Evolutionary conservation across 2,797 vertebrate species (phyloP), one percentile per base, ranked within the genome.

Genomic region (Gobio occitaniae): DNA sequence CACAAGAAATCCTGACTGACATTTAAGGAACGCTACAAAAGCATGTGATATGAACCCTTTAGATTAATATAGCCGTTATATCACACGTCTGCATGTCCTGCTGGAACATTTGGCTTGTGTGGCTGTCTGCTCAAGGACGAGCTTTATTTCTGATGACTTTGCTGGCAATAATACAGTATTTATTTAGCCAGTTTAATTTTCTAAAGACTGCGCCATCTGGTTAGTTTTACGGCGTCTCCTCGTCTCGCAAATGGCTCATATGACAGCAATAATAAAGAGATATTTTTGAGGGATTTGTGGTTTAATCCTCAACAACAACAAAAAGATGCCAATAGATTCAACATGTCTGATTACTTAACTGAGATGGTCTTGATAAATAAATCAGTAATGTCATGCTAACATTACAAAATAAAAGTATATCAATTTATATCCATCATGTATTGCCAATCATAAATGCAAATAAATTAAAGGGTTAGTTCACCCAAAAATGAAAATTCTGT

Each of bases 241-340:
- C 1, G 25, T 74, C 48, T 54, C 11, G 17, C 48, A 52, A 32
- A 75, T 8, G 6, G 15, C 6, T 4, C 72, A 19, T 36, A 75
- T 75, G 48, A 75, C 72, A 13, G 71, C 47, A 74, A 74, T 50
- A 74, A 50, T 32, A 52, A 52, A 52, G 25, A 74, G 48, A 75
- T 19, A 21, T 36, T 76, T 76, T 36, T 11, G 3, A 1, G 3
- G 29, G 17, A 36, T 21, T 50, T 17, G 16, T 56, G 72, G 17
- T 38, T 56, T 56, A 8, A 75, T 54, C 13, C 11, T 54, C 50
- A 12, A 38, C 71, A 16, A 47, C 25, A 12, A 61, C n/a, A 32
- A 32, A 32, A 32, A 32, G 32, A 32, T 32, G 32, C 32, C 32
- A 48, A 32, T 32, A 52, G 16, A 21, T 76, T 19, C 1, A 17